Evolutionary conservation across 2,113 vertebrate genomes (phyloP).

Genomic region (Gavia stellata): DNA sequence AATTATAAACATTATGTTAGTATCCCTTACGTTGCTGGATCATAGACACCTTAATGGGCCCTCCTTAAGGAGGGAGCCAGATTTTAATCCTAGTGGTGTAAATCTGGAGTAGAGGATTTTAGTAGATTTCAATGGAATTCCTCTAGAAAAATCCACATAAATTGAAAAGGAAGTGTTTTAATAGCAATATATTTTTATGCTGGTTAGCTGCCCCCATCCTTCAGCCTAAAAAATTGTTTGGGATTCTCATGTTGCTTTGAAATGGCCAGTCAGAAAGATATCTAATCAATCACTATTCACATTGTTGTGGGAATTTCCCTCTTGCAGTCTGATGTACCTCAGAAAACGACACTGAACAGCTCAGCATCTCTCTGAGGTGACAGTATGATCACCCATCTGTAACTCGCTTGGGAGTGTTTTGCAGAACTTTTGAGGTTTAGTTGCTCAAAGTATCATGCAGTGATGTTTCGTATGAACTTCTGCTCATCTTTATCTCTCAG

Average conservation of each 20-base stretch:
- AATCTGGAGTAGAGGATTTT: background rate
- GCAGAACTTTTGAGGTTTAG: background rate
- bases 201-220: background rate
- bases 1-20: background rate
- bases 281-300: background rate
- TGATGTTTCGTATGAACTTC: background rate
- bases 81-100: background rate
- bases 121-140: background rate
- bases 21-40: background rate
- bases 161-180: background rate
- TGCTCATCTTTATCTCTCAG: background rate
- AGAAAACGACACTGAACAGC: background rate
- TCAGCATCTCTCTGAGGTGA: background rate
- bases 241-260: background rate
- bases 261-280: background rate
- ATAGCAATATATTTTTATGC: background rate
- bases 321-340: fast-evolving
- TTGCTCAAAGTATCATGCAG: background rate
- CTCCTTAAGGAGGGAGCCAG: background rate
- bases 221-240: background rate
- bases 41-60: background rate
- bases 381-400: background rate
- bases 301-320: background rate
- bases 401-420: background rate
- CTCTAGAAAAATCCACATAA: background rate